These are phyloP conservation scores for Gallinago paraguaiae DNA, from an alignment of 2,113 vertebrate genomes.

Conservation along the genomic window DNA sequence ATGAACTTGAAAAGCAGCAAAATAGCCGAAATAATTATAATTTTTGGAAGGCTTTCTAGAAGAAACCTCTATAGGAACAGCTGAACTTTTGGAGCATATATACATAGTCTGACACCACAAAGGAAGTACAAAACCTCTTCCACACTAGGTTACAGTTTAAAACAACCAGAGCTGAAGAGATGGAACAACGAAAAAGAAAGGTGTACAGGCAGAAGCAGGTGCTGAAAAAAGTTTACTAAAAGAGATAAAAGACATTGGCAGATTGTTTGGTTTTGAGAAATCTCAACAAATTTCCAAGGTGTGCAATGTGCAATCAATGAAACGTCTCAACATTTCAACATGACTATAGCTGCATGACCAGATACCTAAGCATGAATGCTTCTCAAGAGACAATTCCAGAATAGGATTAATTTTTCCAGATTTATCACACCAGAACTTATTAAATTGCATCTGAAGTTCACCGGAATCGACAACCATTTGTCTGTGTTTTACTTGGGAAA, in stretches of 20 bases:
- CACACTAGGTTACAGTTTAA: not conserved
- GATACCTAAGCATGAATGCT: not conserved
- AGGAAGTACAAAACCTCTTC: not conserved
- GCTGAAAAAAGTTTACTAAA: not conserved
- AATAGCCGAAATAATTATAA: not conserved
- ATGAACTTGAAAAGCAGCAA: not conserved
- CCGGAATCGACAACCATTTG: not conserved
- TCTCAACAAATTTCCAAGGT: not conserved
- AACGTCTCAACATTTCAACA: not conserved
- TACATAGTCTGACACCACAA: not conserved
- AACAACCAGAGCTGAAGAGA: not conserved
- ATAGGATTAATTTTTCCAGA: not conserved
- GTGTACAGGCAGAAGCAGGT: not conserved
- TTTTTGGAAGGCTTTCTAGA: not conserved
- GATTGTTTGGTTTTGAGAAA: not conserved
- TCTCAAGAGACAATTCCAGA: not conserved
- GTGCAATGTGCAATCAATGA: not conserved
- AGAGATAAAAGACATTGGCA: not conserved
- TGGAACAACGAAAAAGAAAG: not conserved
- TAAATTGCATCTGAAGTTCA: not conserved
- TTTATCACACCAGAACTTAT: not conserved
- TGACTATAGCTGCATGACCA: not conserved
- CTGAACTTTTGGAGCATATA: not conserved
- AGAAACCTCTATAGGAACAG: not conserved
- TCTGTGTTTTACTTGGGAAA: not conserved